Conservation (phyloP, 2,797 vertebrate species). For the Podarcis siculus region DNA sequence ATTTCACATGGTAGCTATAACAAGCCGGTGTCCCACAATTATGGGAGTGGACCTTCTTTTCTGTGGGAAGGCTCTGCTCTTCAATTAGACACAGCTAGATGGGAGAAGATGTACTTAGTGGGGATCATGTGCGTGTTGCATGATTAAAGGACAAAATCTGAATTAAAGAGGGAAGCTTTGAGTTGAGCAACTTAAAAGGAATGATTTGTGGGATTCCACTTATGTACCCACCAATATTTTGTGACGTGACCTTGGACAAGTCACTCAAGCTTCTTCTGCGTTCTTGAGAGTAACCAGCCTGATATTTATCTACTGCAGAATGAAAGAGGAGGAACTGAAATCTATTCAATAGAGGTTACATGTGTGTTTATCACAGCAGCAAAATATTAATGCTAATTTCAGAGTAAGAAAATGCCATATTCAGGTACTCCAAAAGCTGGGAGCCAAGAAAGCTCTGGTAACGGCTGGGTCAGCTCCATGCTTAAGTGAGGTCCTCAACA, state of each 20-base stretch:
- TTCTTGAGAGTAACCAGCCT: background rate
- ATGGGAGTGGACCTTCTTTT: background rate
- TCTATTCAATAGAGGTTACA: background rate
- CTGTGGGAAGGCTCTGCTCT: background rate
- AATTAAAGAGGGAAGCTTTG: background rate
- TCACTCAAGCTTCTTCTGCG: accelerated
- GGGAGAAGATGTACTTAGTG: background rate
- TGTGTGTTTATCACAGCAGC: background rate
- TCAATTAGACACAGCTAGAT: background rate
- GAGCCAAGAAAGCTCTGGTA: background rate
- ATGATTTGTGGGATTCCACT: background rate
- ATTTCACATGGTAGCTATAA: background rate
- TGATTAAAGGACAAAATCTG: background rate
- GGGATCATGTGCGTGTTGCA: background rate
- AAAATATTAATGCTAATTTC: background rate
- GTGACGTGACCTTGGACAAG: accelerated
- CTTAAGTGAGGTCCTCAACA: background rate
- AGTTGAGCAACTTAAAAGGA: background rate
- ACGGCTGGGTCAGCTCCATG: background rate
- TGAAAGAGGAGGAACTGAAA: background rate
- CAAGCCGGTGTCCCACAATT: background rate
- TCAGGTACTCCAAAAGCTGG: background rate
- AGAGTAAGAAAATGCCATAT: background rate
- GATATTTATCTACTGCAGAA: background rate
- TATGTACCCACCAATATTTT: accelerated